Percentiles rank a stretch among this genome's conserved stretches.
phyloP scores from a whole-genome alignment of 1,140 invertebrate species.

The Monochamus saltuarius region DNA sequence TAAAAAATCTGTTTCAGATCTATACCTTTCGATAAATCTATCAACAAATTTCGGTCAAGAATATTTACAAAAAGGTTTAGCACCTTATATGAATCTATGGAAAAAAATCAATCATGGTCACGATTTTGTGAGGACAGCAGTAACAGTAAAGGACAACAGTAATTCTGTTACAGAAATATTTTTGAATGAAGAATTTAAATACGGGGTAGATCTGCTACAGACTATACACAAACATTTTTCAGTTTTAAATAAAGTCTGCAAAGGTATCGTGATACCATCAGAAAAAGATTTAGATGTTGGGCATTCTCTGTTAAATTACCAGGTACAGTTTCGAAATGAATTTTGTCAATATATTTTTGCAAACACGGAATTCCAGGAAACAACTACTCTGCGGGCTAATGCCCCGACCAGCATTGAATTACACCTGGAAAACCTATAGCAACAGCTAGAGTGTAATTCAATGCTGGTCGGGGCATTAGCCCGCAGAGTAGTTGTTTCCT shows the following conservation, averaged over 20 bases:
- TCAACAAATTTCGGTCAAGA: slow-evolving; percentile 50
- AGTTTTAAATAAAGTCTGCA: slow-evolving; percentile 63
- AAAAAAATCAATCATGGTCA: slow-evolving; percentile 65
- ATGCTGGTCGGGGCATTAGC: no score
- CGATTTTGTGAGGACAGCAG: slow-evolving; percentile 50
- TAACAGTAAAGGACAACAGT: slow-evolving; percentile 43
- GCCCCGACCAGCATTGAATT: no score
- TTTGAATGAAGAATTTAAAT: slow-evolving; percentile 59
- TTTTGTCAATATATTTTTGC: no score
- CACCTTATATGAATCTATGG: slow-evolving; percentile 72
- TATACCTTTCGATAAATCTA: slow-evolving; percentile 35
- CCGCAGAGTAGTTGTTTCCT: no score
- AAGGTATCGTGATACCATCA: slow-evolving; percentile 59
- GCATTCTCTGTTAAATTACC: slow-evolving; percentile 58
- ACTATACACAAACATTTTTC: slow-evolving; percentile 61
- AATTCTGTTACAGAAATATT: slow-evolving; percentile 57
- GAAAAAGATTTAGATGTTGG: slow-evolving; percentile 57
- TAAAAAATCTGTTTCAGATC: slow-evolving; percentile 33
- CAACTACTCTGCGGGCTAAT: no score
- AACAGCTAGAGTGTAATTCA: no score
- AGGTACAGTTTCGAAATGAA: slow-evolving; percentile 50
- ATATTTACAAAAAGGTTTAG: slow-evolving; percentile 62
- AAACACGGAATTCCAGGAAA: no score
- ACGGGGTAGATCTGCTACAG: slow-evolving; percentile 55
- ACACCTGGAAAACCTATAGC: no score